Conservation (phyloP, 92 coral and sea anemone species). For the Umimayanthus chanpuru region DNA sequence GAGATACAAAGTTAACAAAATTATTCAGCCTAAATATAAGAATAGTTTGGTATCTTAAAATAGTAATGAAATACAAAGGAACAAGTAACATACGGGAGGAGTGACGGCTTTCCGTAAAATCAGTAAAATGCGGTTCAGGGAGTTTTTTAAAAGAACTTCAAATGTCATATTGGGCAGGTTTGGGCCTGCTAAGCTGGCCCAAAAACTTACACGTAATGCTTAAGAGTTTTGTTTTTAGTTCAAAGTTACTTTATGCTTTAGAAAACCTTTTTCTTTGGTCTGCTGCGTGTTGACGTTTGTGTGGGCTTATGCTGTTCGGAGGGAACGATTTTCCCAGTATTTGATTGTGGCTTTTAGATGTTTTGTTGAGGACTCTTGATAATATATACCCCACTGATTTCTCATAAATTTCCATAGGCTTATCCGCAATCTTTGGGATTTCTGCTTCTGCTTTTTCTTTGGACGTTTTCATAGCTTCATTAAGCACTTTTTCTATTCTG, state of each 20-base stretch:
- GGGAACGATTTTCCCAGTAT: background rate
- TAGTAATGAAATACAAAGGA: no score
- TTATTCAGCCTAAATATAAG: no score
- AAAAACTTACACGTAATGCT: no score
- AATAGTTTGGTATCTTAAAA: no score
- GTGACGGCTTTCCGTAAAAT: no score
- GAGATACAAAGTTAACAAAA: no score
- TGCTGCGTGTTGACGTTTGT: background rate
- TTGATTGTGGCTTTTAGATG: background rate
- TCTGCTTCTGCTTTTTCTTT: background rate
- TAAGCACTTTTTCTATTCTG: background rate
- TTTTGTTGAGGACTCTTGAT: background rate
- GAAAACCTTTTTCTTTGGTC: background rate
- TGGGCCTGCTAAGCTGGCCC: no score
- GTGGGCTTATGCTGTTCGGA: background rate
- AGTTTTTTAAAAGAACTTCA: no score
- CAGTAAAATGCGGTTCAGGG: no score
- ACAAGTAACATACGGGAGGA: no score
- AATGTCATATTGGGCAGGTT: no score
- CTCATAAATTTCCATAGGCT: background rate
- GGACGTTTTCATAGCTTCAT: background rate
- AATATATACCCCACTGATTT: background rate
- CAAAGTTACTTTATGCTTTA: background rate
- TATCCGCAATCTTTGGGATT: background rate
- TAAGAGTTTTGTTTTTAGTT: background rate